Evolutionary conservation across 2,888 invertebrate genomes (phyloP).

Genomic region (Nephrotoma flavescens): DNA sequence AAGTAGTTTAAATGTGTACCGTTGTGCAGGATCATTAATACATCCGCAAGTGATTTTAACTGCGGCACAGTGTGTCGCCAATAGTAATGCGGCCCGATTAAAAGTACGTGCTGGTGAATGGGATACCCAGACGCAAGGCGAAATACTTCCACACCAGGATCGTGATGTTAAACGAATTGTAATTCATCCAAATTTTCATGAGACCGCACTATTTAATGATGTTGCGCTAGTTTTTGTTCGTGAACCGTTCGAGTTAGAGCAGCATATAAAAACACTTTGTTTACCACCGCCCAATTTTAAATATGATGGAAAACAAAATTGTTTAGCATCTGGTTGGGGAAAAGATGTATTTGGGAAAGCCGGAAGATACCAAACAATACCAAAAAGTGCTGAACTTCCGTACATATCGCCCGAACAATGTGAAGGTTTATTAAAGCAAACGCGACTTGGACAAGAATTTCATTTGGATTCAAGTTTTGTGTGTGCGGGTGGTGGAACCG

Average conservation of each 20-base stretch:
- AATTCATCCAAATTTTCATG: slow-evolving; percentile 32
- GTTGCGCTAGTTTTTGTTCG: slow-evolving; percentile 48
- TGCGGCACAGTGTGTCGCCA: slow-evolving; percentile 47
- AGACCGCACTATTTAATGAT: slow-evolving; percentile 52
- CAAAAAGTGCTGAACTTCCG: slow-evolving; percentile 47
- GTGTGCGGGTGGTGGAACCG: slow-evolving; percentile 62
- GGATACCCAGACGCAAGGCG: slow-evolving; percentile 56
- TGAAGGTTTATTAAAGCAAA: slow-evolving; percentile 38
- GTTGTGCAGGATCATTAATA: slow-evolving; percentile 64
- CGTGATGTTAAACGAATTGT: slow-evolving; percentile 32
- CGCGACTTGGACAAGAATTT: slow-evolving; percentile 53
- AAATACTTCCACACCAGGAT: slow-evolving; percentile 50
- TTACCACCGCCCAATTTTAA: slow-evolving; percentile 35
- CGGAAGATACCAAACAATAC: slow-evolving; percentile 32
- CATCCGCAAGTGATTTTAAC: slow-evolving; percentile 54
- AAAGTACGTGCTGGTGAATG: slow-evolving; percentile 52
- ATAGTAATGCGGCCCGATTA: slow-evolving; percentile 12
- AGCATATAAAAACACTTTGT: slow-evolving; percentile 51
- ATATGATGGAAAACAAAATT: slow-evolving; percentile 8
- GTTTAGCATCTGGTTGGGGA: slow-evolving; percentile 11
- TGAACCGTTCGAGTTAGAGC: slow-evolving; percentile 39
- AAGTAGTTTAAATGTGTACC: slow-evolving; percentile 41
- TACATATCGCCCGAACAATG: slow-evolving; percentile 37
- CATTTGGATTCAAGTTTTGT: slow-evolving; percentile 51
- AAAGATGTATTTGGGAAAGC: slow-evolving; percentile 22